Evolutionary conservation across 2,797 vertebrate species (phyloP), one percentile per base, ranked within the genome.

Genomic region (Trematomus bernacchii): DNA sequence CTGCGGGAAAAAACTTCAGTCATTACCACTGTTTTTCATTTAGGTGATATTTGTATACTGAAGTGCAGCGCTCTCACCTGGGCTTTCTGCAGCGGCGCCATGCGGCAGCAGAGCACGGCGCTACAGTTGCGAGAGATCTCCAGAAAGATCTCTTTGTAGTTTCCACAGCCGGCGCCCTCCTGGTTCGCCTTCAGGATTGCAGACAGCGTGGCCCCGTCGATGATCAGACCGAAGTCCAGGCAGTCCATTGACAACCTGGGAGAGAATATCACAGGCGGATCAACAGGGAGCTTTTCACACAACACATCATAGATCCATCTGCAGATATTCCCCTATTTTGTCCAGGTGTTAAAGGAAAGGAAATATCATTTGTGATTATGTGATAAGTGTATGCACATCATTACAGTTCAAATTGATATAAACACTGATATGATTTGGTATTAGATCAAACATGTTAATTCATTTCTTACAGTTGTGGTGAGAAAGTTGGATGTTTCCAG

Each of bases 61-160:
- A 42, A 0, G 57, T 7, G 44, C 27, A 18, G 47, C 6, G 44
- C 23, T 52, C 73, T 69, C 73, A 95, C 95, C 94, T 95, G 95
- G 23, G 95, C 95, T 82, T 95, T 95, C 85, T 94, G 93, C 79
- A 94, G 89, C 0, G 93, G 93, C 0, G 93, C 93, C 93, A 94
- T 94, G 43, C 93, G 93, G 54, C 93, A 94, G 87, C 93, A 94
- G 58, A 94, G 92, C 63, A 99, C 98, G 0, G 97, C 97, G 4
- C 96, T 99, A 79, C 98, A 99, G 95, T 98, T 99, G 46, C 97
- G 96, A 92, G 97, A 98, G 86, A 99, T 97, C 37, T 99, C 97
- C 64, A 99, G 95, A 85, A 99, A 99, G 82, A 97, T 93, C 78
- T 99, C 97, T 59, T 94, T 93, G 94, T 99, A 99, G 94, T 97